Conservation (phyloP, 1,140 invertebrate genomes). For the Lycorma delicatula region DNA sequence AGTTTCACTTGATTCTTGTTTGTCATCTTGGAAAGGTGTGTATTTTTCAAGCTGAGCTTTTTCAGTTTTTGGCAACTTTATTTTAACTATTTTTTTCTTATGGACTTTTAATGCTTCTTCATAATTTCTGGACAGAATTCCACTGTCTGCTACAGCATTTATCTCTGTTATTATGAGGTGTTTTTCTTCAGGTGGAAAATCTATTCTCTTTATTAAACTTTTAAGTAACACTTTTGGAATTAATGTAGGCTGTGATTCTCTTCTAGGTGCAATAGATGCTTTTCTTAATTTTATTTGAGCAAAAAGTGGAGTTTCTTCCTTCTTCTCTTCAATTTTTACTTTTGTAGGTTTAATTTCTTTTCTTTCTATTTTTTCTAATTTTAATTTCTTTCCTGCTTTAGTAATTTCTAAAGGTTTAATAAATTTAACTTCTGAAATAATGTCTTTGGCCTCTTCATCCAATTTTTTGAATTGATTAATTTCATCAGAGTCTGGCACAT, state of each 20-base stretch:
- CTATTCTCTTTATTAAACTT: slow-evolving; percentile 49
- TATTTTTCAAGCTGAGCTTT: slow-evolving; percentile 27
- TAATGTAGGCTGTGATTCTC: slow-evolving; percentile 39
- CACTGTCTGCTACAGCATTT: slow-evolving; percentile 27
- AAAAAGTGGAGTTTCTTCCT: slow-evolving; percentile 45
- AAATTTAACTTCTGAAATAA: too few species aligned
- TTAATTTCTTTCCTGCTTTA: slow-evolving; percentile 17
- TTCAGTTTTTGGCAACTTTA: slow-evolving; percentile 28
- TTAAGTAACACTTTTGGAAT: slow-evolving; percentile 52
- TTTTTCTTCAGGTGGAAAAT: slow-evolving; percentile 28
- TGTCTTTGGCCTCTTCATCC: slow-evolving; percentile 21
- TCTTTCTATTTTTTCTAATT: slow-evolving; percentile 25
- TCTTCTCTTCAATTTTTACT: slow-evolving; percentile 20
- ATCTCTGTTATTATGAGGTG: slow-evolving; percentile 27
- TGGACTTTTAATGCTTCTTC: slow-evolving; percentile 35
- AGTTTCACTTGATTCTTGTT: too few species aligned
- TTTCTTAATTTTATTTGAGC: slow-evolving; percentile 55
- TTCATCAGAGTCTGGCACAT: slow-evolving; percentile 29
- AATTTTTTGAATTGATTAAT: slow-evolving; percentile 30
- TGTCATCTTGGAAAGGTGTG: too few species aligned
- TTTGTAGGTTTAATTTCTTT: slow-evolving; percentile 27
- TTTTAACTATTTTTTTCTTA: slow-evolving; percentile 31
- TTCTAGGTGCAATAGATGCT: slow-evolving; percentile 40
- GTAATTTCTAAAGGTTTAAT: slow-evolving; percentile 24
- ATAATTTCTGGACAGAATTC: slow-evolving; percentile 35